A percentile compares a stretch with the other conserved stretches of the same genome.
phyloP scores from a whole-genome alignment of 2,113 vertebrate species.

The Proteles cristata region DNA sequence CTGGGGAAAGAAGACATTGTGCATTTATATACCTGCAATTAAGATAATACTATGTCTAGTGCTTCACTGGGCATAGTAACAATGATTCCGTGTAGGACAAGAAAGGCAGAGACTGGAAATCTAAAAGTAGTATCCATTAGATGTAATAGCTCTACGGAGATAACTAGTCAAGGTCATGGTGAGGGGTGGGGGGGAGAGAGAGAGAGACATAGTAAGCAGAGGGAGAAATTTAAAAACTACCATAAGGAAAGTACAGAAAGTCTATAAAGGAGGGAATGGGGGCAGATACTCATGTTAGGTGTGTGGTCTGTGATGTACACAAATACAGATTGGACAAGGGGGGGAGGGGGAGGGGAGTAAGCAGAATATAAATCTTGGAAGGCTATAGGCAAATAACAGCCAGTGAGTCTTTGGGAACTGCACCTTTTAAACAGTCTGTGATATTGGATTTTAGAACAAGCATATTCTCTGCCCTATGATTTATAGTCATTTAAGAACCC shows the following conservation, averaged over 20 bases:
- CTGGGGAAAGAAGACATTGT: neutral
- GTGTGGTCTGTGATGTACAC: neutral
- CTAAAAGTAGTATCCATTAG: neutral
- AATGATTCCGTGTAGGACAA: neutral
- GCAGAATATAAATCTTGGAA: neutral
- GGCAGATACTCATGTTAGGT: neutral
- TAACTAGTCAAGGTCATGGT: neutral
- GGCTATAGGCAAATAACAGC: neutral
- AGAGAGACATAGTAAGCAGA: neutral
- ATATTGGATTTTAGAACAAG: neutral
- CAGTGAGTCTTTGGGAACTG: neutral
- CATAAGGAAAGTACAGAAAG: neutral
- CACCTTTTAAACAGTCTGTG: neutral
- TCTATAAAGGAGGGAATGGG: neutral
- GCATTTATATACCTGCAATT: neutral
- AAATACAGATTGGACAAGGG: neutral
- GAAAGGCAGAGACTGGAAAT: neutral
- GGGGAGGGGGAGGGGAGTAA: neutral
- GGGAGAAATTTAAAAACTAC: neutral
- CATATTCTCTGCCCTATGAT: neutral
- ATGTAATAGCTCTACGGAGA: neutral
- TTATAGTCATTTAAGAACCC: neutral
- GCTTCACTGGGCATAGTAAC: neutral
- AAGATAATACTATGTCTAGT: neutral
- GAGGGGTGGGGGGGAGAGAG: accelerated